These are phyloP conservation scores for human DNA, from an alignment of 2,113 vertebrate genomes.

Conservation along the genomic window GRCh38 chr15:86136501-86137000, in stretches of 20 bases:
- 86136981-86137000: conserved; percentile 69
- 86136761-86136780: neutral
- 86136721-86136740: neutral
- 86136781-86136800: neutral
- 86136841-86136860: conserved; percentile 27
- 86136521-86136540: neutral
- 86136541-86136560: neutral
- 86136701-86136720: fast-evolving
- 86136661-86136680: neutral
- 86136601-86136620: neutral
- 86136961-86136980: conserved; percentile 59
- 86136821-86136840: neutral
- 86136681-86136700: fast-evolving
- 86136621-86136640: neutral
- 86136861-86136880: neutral
- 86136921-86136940: conserved; percentile 31
- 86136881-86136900: conserved; percentile 52
- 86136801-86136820: neutral
- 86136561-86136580: neutral
- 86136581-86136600: neutral
- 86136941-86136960: conserved; percentile 16
- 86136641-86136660: neutral
- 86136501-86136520: neutral
- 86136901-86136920: neutral
- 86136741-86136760: neutral